Conservation (phyloP, 2,888 invertebrate genomes). For the Nemoura dubitans region DNA sequence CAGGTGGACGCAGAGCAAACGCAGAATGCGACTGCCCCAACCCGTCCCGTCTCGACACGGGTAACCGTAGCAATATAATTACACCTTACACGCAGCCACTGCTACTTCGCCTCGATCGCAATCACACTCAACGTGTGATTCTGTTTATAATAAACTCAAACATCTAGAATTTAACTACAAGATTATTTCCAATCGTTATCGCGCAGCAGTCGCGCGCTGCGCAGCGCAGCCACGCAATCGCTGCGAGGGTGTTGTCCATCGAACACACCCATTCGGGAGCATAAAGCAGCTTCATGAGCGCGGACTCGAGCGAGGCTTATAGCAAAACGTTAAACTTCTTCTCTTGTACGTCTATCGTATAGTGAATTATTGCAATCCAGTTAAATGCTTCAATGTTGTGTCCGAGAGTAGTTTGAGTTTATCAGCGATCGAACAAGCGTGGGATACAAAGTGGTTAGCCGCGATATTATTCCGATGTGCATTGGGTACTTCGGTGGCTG, state of each 20-base stretch:
- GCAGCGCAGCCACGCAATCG: not conserved
- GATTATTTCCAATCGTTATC: constrained; percentile 16
- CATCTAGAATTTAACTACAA: constrained; percentile 15
- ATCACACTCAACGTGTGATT: constrained; percentile 21
- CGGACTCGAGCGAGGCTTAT: not conserved
- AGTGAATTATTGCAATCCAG: constrained; percentile 39
- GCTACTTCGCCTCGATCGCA: not conserved
- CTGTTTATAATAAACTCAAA: not conserved
- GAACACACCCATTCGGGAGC: constrained; percentile 25
- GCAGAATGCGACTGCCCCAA: not conserved
- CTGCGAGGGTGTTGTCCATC: constrained; percentile 23
- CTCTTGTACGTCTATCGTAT: not conserved
- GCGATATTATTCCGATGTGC: constrained; percentile 9
- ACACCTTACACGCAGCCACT: not conserved
- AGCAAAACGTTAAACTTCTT: not conserved
- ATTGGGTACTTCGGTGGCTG: not conserved
- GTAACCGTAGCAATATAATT: constrained; percentile 9
- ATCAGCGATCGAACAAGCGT: constrained; percentile 29
- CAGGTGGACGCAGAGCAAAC: constrained; percentile 24
- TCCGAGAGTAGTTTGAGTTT: constrained; percentile 32
- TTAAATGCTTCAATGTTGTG: constrained; percentile 40
- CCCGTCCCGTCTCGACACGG: not conserved
- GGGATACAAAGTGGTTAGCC: constrained; percentile 40
- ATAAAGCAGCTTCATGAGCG: not conserved
- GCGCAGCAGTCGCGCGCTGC: not conserved